Base-by-base conservation (phyloP, 1,140 invertebrate species). In the Anagrus nilaparvatae region DNA sequence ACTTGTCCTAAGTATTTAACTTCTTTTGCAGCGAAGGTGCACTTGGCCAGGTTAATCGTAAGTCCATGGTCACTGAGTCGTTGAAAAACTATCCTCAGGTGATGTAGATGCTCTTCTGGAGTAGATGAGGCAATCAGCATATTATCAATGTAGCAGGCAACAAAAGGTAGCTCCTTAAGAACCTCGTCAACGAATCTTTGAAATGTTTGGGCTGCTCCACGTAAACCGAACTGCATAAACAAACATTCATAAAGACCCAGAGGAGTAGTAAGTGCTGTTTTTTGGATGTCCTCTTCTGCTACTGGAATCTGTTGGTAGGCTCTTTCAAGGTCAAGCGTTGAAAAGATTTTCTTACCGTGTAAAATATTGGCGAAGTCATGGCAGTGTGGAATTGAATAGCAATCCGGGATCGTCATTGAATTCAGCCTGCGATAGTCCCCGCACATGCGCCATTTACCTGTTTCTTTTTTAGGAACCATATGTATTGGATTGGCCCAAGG, bases 241-340 rank as follows among this genome's bases (percentile, higher is more conserved):
- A 16, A 2, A 12, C 23, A 36, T 36, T 36, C 21, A n/a, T 5
- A 24, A 6, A 36, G 10, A 2, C 21, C 34, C 8, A 23, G 25
- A 3, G 20, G 9, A 4, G 34, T 36, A 7, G 20, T 24, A 3
- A 67, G 43, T 2, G 61, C 61, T 6, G 59, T 66, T 48, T 67
- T 10, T 31, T 19, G 46, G 0, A 62, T 53, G 28, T 63, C 55
- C 10, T 50, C 49, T 7, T 63, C 25, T 3, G 35, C 18, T 4
- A 47, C 44, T 1, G 58, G 59, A 0, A 67, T 54, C 17, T 65
- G 72, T 52, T 67, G 62, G 47, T 65, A 77, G 0, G 73, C 73
- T 8, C 54, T 51, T 0, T 52, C 44, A 5, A 76, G 38, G 56
- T 77, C 72, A 1, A 77, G 42, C 1, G 51, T 53, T 1, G 59